Evolutionary conservation across 2,888 invertebrate genomes (phyloP).

Genomic region (Volucella zonaria): DNA sequence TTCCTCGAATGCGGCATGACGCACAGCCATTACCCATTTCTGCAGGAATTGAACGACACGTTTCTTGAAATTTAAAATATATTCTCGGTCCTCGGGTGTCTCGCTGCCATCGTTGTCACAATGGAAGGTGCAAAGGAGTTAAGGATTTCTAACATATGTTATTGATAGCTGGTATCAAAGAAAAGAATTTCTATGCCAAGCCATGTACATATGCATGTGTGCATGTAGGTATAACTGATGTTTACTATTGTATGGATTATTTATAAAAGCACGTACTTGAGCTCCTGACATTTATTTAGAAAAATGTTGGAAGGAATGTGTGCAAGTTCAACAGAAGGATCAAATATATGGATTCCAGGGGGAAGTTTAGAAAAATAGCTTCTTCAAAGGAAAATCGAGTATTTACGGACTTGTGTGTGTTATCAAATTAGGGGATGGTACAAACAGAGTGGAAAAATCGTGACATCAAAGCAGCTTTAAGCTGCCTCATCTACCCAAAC

Average conservation of each 20-base stretch:
- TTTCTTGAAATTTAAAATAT: conserved; percentile 87
- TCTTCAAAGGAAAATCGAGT: too few species aligned
- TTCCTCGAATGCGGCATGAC: conserved; percentile 90
- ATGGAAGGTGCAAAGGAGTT: conserved; percentile 84
- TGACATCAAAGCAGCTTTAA: too few species aligned
- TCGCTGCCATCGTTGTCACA: conserved; percentile 83
- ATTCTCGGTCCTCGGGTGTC: conserved; percentile 86
- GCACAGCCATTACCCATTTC: conserved; percentile 88
- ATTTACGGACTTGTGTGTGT: too few species aligned
- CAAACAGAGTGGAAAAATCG: too few species aligned
- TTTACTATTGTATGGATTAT: conserved; percentile 3
- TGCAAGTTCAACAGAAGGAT: too few species aligned
- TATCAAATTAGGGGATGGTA: too few species aligned
- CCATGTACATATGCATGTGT: conserved; percentile 10
- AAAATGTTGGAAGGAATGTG: too few species aligned
- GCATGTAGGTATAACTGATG: background rate
- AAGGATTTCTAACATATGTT: conserved; percentile 79
- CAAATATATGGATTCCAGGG: too few species aligned
- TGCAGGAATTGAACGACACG: conserved; percentile 91
- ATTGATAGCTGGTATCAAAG: conserved; percentile 1
- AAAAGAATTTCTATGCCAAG: background rate
- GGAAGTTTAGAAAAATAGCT: too few species aligned
- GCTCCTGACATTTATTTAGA: background rate
- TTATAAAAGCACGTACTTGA: conserved; percentile 17
- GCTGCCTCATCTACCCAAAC: too few species aligned